Evolutionary conservation across 2,797 vertebrate genomes (phyloP).

Genomic region (Anguilla obscura): DNA sequence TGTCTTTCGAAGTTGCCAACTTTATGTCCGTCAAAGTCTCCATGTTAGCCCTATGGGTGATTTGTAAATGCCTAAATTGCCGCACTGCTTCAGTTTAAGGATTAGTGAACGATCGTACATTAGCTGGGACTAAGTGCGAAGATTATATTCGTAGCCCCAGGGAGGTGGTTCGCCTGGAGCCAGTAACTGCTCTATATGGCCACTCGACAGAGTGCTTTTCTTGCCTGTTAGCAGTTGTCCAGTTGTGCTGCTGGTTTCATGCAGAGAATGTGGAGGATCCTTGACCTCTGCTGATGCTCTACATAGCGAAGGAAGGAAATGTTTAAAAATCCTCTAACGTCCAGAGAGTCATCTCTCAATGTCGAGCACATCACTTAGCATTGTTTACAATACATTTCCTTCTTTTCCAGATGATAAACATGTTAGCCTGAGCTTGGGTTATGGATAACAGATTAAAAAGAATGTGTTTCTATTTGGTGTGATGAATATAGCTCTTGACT

Average conservation of each 20-base stretch:
- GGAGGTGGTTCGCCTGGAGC: background rate
- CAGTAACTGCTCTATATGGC: background rate
- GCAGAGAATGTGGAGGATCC: background rate
- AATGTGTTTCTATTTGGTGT: background rate
- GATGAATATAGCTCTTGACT: background rate
- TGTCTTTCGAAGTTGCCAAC: background rate
- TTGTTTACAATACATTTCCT: background rate
- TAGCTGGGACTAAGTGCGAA: slow-evolving; percentile 7
- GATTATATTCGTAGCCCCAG: background rate
- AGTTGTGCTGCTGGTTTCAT: background rate
- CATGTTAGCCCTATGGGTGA: background rate
- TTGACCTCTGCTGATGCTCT: background rate
- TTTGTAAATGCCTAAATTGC: background rate
- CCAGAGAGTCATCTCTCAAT: background rate
- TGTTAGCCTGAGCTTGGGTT: background rate
- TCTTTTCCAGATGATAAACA: background rate
- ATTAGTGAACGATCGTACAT: background rate
- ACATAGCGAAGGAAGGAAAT: background rate
- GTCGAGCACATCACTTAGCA: background rate
- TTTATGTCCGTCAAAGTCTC: background rate
- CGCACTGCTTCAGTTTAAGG: background rate
- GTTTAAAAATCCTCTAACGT: background rate
- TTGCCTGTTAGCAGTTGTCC: background rate
- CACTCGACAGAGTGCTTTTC: background rate
- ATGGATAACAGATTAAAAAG: background rate